Conservation (phyloP, 2,888 invertebrate genomes). For the Nomada flava region DNA sequence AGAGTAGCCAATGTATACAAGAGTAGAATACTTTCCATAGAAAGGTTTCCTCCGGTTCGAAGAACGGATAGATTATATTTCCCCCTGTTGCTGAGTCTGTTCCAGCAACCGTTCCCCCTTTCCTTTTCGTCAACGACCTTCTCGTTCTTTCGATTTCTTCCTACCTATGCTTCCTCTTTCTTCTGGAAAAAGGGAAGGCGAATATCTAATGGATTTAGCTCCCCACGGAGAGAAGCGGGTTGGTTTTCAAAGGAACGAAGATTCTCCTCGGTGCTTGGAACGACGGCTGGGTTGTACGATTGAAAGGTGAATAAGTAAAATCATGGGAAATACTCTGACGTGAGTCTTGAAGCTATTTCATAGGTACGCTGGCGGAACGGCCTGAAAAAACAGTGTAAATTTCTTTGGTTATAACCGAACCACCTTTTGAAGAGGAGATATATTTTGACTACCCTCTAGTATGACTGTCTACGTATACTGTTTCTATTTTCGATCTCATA, state of each 20-base stretch:
- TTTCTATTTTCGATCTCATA: too few species aligned
- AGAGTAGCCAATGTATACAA: not conserved
- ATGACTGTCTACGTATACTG: too few species aligned
- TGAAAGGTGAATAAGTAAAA: constrained; percentile 70
- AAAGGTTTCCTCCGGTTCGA: constrained; percentile 12
- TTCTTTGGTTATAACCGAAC: not conserved
- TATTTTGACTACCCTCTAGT: too few species aligned
- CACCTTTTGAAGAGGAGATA: too few species aligned
- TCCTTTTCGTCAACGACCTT: constrained; percentile 11
- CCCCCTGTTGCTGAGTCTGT: not conserved
- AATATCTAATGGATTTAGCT: constrained; percentile 71
- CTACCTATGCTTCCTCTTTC: constrained; percentile 27
- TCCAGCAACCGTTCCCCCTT: not conserved
- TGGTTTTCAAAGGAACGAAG: constrained; percentile 65
- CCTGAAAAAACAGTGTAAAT: constrained; percentile 27
- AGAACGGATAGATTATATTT: constrained; percentile 41
- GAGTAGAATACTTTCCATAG: not conserved
- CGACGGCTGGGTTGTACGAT: constrained; percentile 40
- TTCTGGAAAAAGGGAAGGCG: constrained; percentile 53
- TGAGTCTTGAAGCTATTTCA: constrained; percentile 33
- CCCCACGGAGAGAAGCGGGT: constrained; percentile 60
- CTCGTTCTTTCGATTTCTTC: constrained; percentile 30
- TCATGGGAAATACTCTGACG: constrained; percentile 53
- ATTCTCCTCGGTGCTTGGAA: constrained; percentile 55
- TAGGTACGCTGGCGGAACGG: constrained; percentile 24